Evolutionary conservation across 1,140 invertebrate species (phyloP), one percentile per base, ranked within the genome.

Genomic region (Ips typographus): DNA sequence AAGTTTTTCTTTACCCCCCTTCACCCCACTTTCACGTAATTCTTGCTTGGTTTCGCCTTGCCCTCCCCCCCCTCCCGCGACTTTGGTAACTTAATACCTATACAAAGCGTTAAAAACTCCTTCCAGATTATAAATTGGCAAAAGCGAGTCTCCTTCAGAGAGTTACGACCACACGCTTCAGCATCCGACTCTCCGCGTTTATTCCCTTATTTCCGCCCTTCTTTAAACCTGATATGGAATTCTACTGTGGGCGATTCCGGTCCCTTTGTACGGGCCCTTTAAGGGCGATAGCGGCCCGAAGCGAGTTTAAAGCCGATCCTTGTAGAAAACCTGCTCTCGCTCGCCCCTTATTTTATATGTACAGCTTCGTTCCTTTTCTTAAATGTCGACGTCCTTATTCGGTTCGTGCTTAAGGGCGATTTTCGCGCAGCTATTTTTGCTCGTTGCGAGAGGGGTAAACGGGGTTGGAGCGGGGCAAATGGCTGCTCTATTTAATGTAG

Each of bases 401-500:
- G 22, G 42, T 7, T 38, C 22, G 68, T 5, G 6, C 40, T 47
- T 72, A 67, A 70, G 68, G 71, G 53, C 51, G 61, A 59, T 39
- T 68, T 58, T 72, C 55, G 52, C 37, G 37, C n/a, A 3, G 59
- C 7, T 22, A 51, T 53, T 60, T 57, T 44, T 65, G 68, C 40
- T 60, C 42, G 49, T 37, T 40, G 4, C 4, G n/a, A n/a, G 44
- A 47, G n/a, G 44, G 4, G 44, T 4, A 47, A 55, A 37, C 5
- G 68, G 60, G 73, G 55, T 59, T 47, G 36, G 73, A 75, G 22
- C 22, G 22, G 22, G 22, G 22, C 22, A 22, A 75, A 75, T 76
- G 75, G 75, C 69, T 69, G 71, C 61, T 76, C 63, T 76, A 76
- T 76, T 76, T 74, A 76, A 76, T 76, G 75, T 76, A 75, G 72